These are phyloP conservation scores for Brachypteracias leptosomus DNA, from an alignment of 2,113 vertebrate species.

Conservation along the genomic window DNA sequence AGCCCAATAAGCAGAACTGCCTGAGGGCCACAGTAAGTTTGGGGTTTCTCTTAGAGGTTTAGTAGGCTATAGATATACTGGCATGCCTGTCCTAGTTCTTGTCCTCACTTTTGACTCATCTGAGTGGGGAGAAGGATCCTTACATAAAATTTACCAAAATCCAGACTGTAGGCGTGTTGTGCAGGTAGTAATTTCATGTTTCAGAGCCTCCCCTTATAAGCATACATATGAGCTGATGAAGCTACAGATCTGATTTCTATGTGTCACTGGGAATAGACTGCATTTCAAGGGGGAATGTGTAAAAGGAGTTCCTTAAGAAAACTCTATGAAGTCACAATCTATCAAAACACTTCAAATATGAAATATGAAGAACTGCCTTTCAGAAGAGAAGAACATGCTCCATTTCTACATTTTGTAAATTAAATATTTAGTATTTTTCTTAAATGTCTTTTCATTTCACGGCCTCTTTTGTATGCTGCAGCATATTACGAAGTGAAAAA, in stretches of 20 bases:
- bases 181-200: neutral
- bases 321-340: neutral
- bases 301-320: neutral
- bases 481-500: neutral
- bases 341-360: neutral
- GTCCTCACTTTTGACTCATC: fast-evolving
- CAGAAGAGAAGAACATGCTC: neutral
- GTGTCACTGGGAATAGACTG: neutral
- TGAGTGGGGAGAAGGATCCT: neutral
- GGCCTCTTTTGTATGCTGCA: neutral
- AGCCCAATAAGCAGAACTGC: no score
- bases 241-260: neutral
- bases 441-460: neutral
- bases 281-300: neutral
- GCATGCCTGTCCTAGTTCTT: neutral
- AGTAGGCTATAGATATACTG: no score
- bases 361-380: neutral
- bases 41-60: no score
- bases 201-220: neutral
- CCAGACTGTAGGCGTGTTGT: neutral
- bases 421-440: neutral
- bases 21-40: no score
- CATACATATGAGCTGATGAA: neutral
- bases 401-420: neutral
- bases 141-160: neutral